phyloP scores from a whole-genome alignment of 1,140 invertebrate genomes.

The honey bee (Apis mellifera) region DNA sequence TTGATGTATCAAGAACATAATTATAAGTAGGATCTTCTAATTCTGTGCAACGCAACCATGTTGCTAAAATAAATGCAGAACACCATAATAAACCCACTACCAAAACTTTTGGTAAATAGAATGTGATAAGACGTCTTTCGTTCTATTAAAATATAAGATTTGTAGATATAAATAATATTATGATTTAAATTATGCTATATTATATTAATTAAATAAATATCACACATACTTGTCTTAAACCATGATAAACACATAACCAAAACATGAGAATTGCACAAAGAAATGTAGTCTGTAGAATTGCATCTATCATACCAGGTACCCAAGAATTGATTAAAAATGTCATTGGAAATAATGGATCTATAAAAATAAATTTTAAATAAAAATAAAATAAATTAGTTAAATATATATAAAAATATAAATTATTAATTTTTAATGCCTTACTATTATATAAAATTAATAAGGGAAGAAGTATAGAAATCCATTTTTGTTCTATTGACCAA shows the following conservation, averaged over 20 bases:
- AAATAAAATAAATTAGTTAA: slow-evolving; percentile 28
- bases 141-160: slow-evolving; percentile 83
- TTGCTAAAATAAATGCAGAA: slow-evolving; percentile 91
- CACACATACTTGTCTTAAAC: slow-evolving; percentile 94
- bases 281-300: slow-evolving; percentile 94
- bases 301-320: slow-evolving; percentile 94
- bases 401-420: background rate
- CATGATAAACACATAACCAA: slow-evolving; percentile 97
- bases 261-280: slow-evolving; percentile 93
- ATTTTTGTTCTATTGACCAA: slow-evolving; percentile 99
- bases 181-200: background rate
- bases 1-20: slow-evolving; percentile 92
- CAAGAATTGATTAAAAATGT: slow-evolving; percentile 94
- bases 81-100: slow-evolving; percentile 94
- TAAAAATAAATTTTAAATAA: slow-evolving; percentile 55
- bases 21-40: slow-evolving; percentile 96
- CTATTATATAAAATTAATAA: slow-evolving; percentile 95
- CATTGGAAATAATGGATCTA: slow-evolving; percentile 97
- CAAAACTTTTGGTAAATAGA: slow-evolving; percentile 95
- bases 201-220: background rate
- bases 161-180: background rate
- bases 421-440: slow-evolving; percentile 79
- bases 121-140: slow-evolving; percentile 90
- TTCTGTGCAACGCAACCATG: slow-evolving; percentile 95
- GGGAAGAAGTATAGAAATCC: slow-evolving; percentile 95